phyloP scores from a whole-genome alignment of 2,113 vertebrate species.

The Carassius carassius region DNA sequence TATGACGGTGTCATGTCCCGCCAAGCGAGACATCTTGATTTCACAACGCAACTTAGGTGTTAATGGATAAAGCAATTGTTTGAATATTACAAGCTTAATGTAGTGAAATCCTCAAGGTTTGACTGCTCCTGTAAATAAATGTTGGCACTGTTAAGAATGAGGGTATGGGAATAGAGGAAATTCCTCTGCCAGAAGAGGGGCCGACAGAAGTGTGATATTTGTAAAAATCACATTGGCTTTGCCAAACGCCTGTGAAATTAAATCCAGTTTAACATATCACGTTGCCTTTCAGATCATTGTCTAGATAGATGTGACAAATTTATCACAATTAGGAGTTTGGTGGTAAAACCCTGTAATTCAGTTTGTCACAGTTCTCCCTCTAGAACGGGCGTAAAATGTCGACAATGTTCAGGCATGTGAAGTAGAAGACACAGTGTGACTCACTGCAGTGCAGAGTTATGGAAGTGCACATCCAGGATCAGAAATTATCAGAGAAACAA shows the following conservation, averaged over 20 bases:
- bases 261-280: constrained; percentile 36
- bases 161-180: neutral
- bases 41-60: neutral
- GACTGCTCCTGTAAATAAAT: constrained; percentile 17
- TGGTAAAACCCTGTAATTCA: constrained; percentile 13
- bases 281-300: constrained; percentile 31
- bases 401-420: neutral
- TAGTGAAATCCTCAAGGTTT: constrained; percentile 26
- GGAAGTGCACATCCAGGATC: neutral
- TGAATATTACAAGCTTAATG: constrained; percentile 15
- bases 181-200: constrained; percentile 3
- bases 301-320: constrained; percentile 25
- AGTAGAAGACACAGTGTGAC: neutral
- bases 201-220: constrained; percentile 25
- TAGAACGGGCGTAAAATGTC: neutral
- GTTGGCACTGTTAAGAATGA: constrained; percentile 16
- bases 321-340: constrained; percentile 31
- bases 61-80: constrained; percentile 34
- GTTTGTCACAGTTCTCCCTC: constrained; percentile 11
- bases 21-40: neutral
- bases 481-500: neutral
- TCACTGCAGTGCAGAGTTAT: neutral
- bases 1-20: constrained; percentile 8
- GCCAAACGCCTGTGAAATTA: constrained; percentile 41
- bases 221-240: constrained; percentile 7